Percentiles rank a stretch among this genome's conserved stretches.
phyloP scores from a whole-genome alignment of 2,797 vertebrate species.

The Sebastiscus tertius region DNA sequence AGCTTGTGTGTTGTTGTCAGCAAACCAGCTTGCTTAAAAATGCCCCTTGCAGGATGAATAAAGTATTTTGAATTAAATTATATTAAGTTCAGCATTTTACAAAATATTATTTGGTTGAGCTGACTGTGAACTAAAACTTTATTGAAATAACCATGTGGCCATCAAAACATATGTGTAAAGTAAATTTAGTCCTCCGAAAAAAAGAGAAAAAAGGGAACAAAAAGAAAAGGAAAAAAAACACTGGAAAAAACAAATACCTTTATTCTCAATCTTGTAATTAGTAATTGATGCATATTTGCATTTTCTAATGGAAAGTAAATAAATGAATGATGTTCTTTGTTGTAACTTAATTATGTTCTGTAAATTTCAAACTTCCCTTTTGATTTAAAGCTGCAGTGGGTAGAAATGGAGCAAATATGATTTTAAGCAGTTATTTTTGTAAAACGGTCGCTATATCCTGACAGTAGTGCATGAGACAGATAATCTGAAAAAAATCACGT shows the following conservation, averaged over 20 bases:
- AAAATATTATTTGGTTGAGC: not conserved
- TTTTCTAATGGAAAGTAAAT: not conserved
- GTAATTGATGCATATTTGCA: not conserved
- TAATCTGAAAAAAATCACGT: no score
- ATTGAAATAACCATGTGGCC: not conserved
- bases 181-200: fast-evolving
- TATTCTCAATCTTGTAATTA: not conserved
- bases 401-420: no score
- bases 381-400: not conserved
- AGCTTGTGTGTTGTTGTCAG: not conserved
- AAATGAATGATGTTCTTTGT: not conserved
- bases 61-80: not conserved
- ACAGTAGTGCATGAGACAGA: no score
- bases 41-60: not conserved
- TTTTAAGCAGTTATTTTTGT: no score
- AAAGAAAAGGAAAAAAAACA: not conserved
- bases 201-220: no score
- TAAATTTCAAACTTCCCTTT: not conserved
- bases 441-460: no score
- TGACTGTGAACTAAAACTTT: not conserved
- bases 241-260: not conserved
- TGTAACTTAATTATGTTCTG: not conserved
- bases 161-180: not conserved
- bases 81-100: not conserved
- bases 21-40: not conserved